Base-by-base conservation (phyloP, 2,888 invertebrate species). In the Ischnus inquisitorius region DNA sequence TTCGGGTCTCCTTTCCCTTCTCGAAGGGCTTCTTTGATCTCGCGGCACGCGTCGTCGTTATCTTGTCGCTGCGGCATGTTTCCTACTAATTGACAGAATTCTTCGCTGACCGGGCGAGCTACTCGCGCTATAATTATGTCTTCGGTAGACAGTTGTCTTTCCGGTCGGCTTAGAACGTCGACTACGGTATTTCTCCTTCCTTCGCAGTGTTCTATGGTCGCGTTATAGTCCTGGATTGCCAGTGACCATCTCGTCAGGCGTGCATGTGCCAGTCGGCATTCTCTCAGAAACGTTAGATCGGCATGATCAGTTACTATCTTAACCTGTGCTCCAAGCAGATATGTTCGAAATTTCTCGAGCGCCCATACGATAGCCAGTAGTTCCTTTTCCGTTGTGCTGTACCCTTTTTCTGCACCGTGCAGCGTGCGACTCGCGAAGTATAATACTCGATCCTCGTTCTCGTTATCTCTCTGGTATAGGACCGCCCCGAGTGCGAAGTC, bases 151-250 rank as follows among this genome's bases (percentile, higher is more conserved):
- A 3, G 22, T 12, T 28, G n/a, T 8, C 57, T 43, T 14, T 67
- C 68, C 0, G 87, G 65, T 0, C 68, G 51, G 34, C 68, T 68
- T 0, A 68, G 34, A 0, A 68, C 3, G 10, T 88, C 85, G 3
- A 84, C 80, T 2, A 86, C 85, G 8, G 69, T 46, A 46, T 85
- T 87, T 2, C 62, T 22, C 4, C 25, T 22, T 1, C 85, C 88
- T 0, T 72, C 65, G 16, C 84, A 79, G 43, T 86, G 74, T 1
- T 79, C 22, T 2, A 84, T 75, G 10, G 64, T 65, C 12, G 80
- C 65, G 64, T 87, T 72, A 71, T 79, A 87, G 41, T 88, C 86
- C 2, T 88, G 88, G 1, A 88, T 19, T 4, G 79, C 79, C 10
- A 88, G 57, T 0, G 77, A 77, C 85, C 86, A 88, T 43, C 86